Evolutionary conservation across 2,888 invertebrate species (phyloP), one percentile per base, ranked within the genome.

Genomic region (Pteria penguin): DNA sequence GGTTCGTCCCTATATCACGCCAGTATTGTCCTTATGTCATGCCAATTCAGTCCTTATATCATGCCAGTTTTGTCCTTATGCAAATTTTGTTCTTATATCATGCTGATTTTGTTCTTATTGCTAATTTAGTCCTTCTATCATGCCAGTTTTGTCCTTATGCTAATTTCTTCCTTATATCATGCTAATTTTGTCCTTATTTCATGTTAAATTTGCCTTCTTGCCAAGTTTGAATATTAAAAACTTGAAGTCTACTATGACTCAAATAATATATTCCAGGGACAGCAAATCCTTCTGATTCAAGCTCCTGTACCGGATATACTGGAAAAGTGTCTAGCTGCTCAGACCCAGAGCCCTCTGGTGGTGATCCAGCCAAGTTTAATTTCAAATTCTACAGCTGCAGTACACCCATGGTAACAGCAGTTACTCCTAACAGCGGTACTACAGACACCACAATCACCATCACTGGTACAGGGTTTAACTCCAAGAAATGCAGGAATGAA

Each of bases 401-500:
- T 32, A 84, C 87, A 4, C 86, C 87, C 8, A 68, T 26, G 11
- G 71, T 86, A n/a, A 81, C 75, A 5, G 36, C 66, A 2, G 57
- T 86, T 5, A 76, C 74, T 60, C 32, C 26, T 5, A 80, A 29
- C 32, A 84, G 83, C 29, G 87, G 85, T 11, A 85, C 86, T 29
- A 76, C 82, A 0, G 52, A 73, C 29, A 82, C 85, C 18, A 65
- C 26, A 18, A 78, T 87, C 22, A 73, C 79, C 1, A 70, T 85
- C 55, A 69, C 69, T 22, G 87, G 87, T 14, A 71, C 78, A 0
- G 87, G 87, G 2, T 79, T 87, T 33, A 80, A 82, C 2, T 57
- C 70, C 0, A 68, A 61, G 2, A 69, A 62, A 8, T 88, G 88
- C 72, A 82, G 84, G 52, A 86, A 87, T 70, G 87, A 88, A 72